Evolutionary conservation across 2,113 vertebrate species (phyloP).

Genomic region (Coptodon rendalli): DNA sequence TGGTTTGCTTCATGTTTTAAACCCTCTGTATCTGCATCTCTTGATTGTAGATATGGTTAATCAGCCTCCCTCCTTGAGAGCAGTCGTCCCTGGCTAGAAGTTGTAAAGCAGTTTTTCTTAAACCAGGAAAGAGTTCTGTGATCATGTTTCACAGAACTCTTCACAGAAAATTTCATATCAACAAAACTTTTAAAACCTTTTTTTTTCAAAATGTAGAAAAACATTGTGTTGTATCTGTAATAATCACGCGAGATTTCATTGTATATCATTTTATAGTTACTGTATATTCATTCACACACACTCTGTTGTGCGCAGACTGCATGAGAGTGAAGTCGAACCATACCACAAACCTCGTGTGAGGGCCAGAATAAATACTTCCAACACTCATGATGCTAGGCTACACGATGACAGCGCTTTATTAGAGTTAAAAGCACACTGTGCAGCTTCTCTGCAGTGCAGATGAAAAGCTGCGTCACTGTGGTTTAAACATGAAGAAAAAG

Average conservation of each 20-base stretch:
- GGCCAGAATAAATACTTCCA: neutral
- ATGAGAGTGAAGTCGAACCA: neutral
- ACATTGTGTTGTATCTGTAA: neutral
- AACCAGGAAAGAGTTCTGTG: neutral
- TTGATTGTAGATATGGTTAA: neutral
- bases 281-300: neutral
- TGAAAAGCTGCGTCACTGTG: neutral
- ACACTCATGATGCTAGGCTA: neutral
- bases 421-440: neutral
- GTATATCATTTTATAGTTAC: neutral
- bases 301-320: neutral
- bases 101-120: neutral
- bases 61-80: accelerated
- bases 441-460: neutral
- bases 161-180: neutral
- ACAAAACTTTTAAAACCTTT: neutral
- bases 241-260: neutral
- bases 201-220: neutral
- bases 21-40: neutral
- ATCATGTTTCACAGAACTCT: neutral
- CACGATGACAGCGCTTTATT: constrained; percentile 21
- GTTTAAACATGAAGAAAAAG: neutral
- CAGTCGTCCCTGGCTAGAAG: accelerated
- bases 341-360: neutral
- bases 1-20: neutral